These are phyloP conservation scores for Actinia equina DNA, from an alignment of 64 coral and sea anemone genomes.

Conservation along the genomic window DNA sequence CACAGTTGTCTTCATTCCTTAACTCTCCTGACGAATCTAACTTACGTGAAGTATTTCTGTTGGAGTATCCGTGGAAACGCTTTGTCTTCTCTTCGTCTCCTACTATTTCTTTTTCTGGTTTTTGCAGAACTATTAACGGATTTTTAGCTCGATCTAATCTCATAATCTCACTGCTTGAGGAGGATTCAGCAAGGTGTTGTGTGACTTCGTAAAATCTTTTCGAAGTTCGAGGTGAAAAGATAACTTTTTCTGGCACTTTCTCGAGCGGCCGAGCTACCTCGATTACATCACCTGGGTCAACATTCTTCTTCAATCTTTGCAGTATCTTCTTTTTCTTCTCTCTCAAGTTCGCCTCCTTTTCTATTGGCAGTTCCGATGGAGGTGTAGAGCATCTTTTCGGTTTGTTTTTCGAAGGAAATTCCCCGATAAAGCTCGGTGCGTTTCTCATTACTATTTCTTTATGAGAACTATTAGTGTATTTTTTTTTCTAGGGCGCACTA, in stretches of 20 bases:
- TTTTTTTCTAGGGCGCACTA: neutral
- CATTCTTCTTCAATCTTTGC: conserved; percentile 52
- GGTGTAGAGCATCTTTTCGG: neutral
- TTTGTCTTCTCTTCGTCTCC: neutral
- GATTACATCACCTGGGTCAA: conserved; percentile 6
- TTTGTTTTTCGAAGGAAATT: conserved; percentile 34
- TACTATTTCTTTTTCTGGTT: neutral
- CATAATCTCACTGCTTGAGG: neutral
- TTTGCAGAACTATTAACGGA: neutral
- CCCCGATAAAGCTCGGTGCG: conserved; percentile 47
- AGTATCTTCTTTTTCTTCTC: conserved; percentile 49
- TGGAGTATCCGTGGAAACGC: neutral
- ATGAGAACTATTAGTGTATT: neutral
- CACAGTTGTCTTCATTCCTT: neutral
- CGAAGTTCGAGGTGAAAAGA: neutral
- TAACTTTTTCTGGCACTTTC: neutral
- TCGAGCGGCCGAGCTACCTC: neutral
- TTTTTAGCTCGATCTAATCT: neutral
- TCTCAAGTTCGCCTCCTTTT: conserved; percentile 46
- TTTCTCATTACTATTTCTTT: conserved; percentile 24
- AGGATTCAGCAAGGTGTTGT: neutral
- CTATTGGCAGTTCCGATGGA: conserved; percentile 42
- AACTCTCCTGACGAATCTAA: neutral
- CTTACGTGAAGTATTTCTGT: neutral
- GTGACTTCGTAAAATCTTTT: neutral